Evolutionary conservation across 2,113 vertebrate genomes (phyloP).

Genomic region (Lanius ludovicianus): DNA sequence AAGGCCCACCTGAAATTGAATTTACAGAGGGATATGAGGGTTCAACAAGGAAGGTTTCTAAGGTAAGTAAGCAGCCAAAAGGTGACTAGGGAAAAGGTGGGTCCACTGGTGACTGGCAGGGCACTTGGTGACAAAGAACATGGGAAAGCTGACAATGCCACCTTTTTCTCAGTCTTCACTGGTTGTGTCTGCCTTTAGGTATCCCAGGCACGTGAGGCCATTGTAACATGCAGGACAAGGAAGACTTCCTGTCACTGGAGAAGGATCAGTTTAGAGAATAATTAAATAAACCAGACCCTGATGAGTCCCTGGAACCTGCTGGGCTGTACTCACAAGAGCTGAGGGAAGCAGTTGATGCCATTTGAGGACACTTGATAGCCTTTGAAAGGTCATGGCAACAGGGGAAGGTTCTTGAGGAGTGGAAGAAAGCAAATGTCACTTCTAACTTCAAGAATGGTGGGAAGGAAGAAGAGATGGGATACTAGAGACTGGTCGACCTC

Average conservation of each 20-base stretch:
- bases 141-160: neutral
- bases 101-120: neutral
- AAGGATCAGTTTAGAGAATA: neutral
- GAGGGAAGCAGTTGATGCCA: neutral
- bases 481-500: neutral
- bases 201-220: neutral
- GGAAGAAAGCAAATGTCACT: neutral
- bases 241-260: neutral
- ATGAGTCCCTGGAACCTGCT: neutral
- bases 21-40: neutral
- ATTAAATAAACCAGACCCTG: neutral
- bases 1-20: neutral
- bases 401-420: neutral
- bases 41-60: neutral
- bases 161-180: neutral
- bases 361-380: neutral
- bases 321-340: neutral
- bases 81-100: neutral
- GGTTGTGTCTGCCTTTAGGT: neutral
- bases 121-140: neutral
- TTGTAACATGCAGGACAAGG: neutral
- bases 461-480: neutral
- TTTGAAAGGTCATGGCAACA: neutral
- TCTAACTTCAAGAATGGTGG: neutral
- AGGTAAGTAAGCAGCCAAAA: neutral